Evolutionary conservation across 2,113 vertebrate genomes (phyloP), one percentile per base, ranked within the genome.

Genomic region (Anolis carolinensis): DNA sequence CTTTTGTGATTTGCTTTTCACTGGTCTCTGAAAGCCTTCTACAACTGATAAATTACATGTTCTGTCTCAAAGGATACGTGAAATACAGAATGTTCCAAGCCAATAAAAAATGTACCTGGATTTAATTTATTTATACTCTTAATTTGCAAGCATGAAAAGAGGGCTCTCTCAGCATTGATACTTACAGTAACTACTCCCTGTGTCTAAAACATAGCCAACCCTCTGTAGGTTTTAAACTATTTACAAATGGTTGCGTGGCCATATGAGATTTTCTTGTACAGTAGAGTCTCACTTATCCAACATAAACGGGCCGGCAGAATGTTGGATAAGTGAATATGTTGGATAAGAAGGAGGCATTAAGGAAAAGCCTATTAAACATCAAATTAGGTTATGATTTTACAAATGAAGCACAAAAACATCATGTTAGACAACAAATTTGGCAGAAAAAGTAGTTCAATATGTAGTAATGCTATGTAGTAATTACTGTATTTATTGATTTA

Each of bases 1-100:
- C 67, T 65, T 84, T 84, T 52, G 65, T 39, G 39, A 23, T 71
- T 79, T 85, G 27, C 25, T 79, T 70, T 77, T 8, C 10, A 75
- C 11, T n/a, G n/a, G 27, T 34, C 59, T 72, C 27, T 65, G 34
- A 72, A 71, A 79, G 36, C 27, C 9, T 32, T 50, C 62, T 79
- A n/a, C 62, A 72, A 71, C 36, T 71, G 20, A 75, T 79, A 79
- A n/a, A 79, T 72, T 79, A 20, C 50, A 71, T 71, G 3, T 62
- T 23, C 48, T 71, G n/a, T 71, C 6, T 7, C 30, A 55, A 25
- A 82, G 44, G 21, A 48, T 25, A 2, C 36, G 23, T 62, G 70
- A 74, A 83, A 74, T 73, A 74, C 32, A 62, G 23, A 62, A 74
- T 39, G 52, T 34, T 73, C 52, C 59, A 71, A 39, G 25, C 32